These are phyloP conservation scores for Oophaga pumilio DNA, from an alignment of 2,113 vertebrate genomes.

Conservation along the genomic window DNA sequence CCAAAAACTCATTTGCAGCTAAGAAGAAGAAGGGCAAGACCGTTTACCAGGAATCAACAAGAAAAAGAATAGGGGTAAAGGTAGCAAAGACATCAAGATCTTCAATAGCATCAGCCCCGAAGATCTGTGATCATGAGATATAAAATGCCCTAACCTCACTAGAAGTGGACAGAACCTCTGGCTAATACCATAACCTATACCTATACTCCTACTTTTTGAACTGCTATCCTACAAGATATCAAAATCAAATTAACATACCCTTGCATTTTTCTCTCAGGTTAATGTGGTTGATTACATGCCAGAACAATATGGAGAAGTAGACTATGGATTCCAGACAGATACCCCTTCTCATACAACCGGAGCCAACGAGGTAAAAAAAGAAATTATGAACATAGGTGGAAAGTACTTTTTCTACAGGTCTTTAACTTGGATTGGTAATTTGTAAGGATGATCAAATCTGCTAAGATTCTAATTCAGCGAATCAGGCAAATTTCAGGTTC, in stretches of 20 bases:
- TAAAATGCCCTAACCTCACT: slow-evolving; percentile 62
- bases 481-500: too few relatives aligned
- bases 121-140: slow-evolving; percentile 89
- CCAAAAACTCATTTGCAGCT: slow-evolving; percentile 82
- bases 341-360: slow-evolving; percentile 78
- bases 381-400: background rate
- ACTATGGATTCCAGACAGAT: slow-evolving; percentile 87
- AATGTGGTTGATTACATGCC: slow-evolving; percentile 85
- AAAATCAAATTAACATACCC: background rate
- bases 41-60: slow-evolving; percentile 82
- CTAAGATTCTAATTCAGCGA: too few relatives aligned
- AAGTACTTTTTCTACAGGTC: background rate
- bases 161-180: slow-evolving; percentile 71
- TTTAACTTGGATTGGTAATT: background rate
- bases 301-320: slow-evolving; percentile 83
- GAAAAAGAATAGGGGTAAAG: slow-evolving; percentile 90
- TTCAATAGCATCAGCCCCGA: slow-evolving; percentile 77
- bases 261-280: slow-evolving; percentile 73
- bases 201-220: slow-evolving; percentile 67
- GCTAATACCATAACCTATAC: slow-evolving; percentile 72
- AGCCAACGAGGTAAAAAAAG: slow-evolving; percentile 85
- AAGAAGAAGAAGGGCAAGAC: slow-evolving; percentile 86
- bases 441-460: too few relatives aligned
- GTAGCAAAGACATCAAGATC: slow-evolving; percentile 89
- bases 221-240: background rate